phyloP scores from a whole-genome alignment of 2,888 invertebrate species.

The Parnassius mnemosyne region DNA sequence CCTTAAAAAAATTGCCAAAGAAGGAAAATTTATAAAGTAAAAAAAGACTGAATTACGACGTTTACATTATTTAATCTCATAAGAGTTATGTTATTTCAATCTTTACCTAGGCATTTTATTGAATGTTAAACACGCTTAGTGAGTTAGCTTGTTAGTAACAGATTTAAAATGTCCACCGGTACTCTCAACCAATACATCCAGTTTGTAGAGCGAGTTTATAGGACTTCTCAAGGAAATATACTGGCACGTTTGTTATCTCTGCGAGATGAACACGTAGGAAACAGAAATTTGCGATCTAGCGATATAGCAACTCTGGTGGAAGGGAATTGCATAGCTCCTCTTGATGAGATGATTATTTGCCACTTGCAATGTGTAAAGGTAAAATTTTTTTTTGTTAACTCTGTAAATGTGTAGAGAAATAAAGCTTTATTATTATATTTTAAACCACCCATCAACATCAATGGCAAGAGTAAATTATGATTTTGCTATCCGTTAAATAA shows the following conservation, averaged over 20 bases:
- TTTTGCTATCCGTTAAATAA: neutral
- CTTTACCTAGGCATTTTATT: neutral
- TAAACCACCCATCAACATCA: neutral
- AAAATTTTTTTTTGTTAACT: too few species aligned
- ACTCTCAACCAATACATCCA: conserved; percentile 68
- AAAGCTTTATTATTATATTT: too few species aligned
- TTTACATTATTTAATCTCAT: too few species aligned
- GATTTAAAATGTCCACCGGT: conserved; percentile 43
- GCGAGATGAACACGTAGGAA: conserved; percentile 86
- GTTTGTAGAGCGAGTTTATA: conserved; percentile 81
- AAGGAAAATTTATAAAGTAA: too few species aligned
- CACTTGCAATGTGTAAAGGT: conserved; percentile 87
- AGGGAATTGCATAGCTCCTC: conserved; percentile 84
- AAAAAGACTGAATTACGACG: too few species aligned
- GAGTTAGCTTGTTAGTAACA: conserved; percentile 27
- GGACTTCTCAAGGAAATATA: conserved; percentile 81
- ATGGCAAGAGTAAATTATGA: neutral
- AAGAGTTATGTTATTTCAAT: neutral
- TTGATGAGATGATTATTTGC: conserved; percentile 87
- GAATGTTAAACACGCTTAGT: neutral
- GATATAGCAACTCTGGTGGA: conserved; percentile 86
- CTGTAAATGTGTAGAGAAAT: too few species aligned
- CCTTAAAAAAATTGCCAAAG: too few species aligned
- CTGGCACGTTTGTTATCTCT: conserved; percentile 83
- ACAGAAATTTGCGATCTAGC: conserved; percentile 84